phyloP scores from a whole-genome alignment of 2,113 vertebrate species.

The Salvator merianae region DNA sequence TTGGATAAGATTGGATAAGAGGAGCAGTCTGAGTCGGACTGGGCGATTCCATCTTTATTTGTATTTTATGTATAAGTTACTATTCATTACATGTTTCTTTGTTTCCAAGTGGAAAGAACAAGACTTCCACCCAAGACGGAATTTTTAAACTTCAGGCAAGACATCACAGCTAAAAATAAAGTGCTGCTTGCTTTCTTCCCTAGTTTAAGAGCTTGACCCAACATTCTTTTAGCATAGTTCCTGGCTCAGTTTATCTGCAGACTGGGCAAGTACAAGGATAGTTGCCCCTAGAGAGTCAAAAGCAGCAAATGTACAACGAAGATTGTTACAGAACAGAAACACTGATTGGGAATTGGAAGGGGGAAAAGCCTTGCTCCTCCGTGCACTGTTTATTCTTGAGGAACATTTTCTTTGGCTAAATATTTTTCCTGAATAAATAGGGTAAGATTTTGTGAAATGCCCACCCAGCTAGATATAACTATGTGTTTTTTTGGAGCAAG shows the following conservation, averaged over 20 bases:
- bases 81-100: background rate
- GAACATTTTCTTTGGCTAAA: slow-evolving; percentile 9
- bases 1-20: background rate
- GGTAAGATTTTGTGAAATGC: background rate
- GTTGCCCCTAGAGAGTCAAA: slow-evolving; percentile 21
- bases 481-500: background rate
- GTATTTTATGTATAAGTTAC: background rate
- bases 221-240: slow-evolving; percentile 4
- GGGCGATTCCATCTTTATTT: background rate
- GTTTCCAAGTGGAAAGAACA: background rate
- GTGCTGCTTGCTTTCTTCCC: background rate
- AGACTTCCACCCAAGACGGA: background rate
- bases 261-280: background rate
- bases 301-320: slow-evolving; percentile 26
- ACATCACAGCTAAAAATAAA: slow-evolving; percentile 29
- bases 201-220: background rate
- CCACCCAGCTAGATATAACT: background rate
- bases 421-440: background rate
- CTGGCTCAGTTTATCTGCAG: slow-evolving; percentile 10
- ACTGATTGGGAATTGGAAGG: background rate
- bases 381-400: slow-evolving; percentile 16
- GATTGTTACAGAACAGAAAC: slow-evolving; percentile 1
- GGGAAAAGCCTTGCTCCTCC: slow-evolving; percentile 18
- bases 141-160: background rate
- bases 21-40: background rate